Evolutionary conservation across 2,888 invertebrate genomes (phyloP), one percentile per base, ranked within the genome.

Genomic region (Ditula angustiorana): DNA sequence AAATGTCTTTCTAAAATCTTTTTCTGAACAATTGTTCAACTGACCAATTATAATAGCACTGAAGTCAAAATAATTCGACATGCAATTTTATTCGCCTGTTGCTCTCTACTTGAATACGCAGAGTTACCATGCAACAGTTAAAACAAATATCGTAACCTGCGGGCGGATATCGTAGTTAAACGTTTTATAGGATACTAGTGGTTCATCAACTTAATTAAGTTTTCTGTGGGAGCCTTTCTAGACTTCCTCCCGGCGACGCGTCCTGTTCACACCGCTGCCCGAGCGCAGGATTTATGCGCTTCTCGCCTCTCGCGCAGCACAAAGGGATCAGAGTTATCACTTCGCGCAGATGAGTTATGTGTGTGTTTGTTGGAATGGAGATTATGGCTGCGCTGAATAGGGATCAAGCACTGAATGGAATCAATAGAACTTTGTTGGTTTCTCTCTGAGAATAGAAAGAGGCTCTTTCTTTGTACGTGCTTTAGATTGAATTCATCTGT

Each of bases 211-310:
- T 37, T 16, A 37, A 37, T 37, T 37, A 5, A 16, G 35, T 37
- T 13, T 37, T 16, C 13, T 37, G 35, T 37, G 35, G 35, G 35
- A 37, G 35, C n/a, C 24, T 10, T 24, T 16, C 41, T 19, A 26
- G 16, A 28, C 28, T n/a, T n/a, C n/a, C n/a, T 46, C 24, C 24
- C 46, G 46, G 10, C 37, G 21, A 57, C 41, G 37, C 52, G 59
- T 60, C 28, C 62, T 13, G n/a, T n/a, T n/a, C n/a, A n/a, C n/a
- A n/a, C n/a, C 62, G 28, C 30, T 16, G 21, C 35, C 16, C 33
- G 46, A 24, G 56, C 30, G 28, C 30, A 26, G 50, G 62, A 62
- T 63, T 63, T 63, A 63, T 57, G 62, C 62, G 62, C 62, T 50
- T 30, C 57, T 49, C 62, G 62, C 62, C 49, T 56, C 56, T 26